Evolutionary conservation across 2,888 invertebrate genomes (phyloP).

Genomic region (Ganaspis brasiliensis): DNA sequence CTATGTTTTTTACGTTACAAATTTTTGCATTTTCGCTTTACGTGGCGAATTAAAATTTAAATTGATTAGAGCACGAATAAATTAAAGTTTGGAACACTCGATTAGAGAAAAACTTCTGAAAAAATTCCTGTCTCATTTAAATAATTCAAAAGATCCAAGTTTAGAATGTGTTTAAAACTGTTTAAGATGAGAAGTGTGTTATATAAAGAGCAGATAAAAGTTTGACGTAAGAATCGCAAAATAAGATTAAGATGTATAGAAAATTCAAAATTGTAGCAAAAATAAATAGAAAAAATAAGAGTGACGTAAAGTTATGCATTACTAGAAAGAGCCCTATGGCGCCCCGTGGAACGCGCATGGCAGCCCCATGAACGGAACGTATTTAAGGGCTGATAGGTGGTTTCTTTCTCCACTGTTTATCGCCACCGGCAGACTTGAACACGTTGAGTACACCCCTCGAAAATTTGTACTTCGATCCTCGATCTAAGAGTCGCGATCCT

Average conservation of each 20-base stretch:
- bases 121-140: too few relatives aligned
- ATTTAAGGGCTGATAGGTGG: slow-evolving; percentile 77
- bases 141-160: too few relatives aligned
- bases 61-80: too few relatives aligned
- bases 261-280: slow-evolving; percentile 62
- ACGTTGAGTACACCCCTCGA: slow-evolving; percentile 51
- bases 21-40: too few relatives aligned
- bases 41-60: too few relatives aligned
- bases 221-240: not conserved
- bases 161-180: too few relatives aligned
- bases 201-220: not conserved
- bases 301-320: slow-evolving; percentile 56
- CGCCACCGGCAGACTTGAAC: slow-evolving; percentile 65
- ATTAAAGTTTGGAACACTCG: too few relatives aligned
- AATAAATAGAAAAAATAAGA: slow-evolving; percentile 61
- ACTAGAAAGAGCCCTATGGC: slow-evolving; percentile 54
- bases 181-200: not conserved
- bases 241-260: slow-evolving; percentile 58
- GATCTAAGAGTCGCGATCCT: slow-evolving; percentile 21
- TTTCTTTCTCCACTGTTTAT: slow-evolving; percentile 74
- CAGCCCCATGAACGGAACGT: slow-evolving; percentile 67
- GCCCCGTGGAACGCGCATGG: slow-evolving; percentile 71
- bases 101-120: too few relatives aligned
- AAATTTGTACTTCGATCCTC: slow-evolving; percentile 24
- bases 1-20: too few relatives aligned